Conservation (phyloP, 2,113 vertebrate species). For the Heliornis fulica region DNA sequence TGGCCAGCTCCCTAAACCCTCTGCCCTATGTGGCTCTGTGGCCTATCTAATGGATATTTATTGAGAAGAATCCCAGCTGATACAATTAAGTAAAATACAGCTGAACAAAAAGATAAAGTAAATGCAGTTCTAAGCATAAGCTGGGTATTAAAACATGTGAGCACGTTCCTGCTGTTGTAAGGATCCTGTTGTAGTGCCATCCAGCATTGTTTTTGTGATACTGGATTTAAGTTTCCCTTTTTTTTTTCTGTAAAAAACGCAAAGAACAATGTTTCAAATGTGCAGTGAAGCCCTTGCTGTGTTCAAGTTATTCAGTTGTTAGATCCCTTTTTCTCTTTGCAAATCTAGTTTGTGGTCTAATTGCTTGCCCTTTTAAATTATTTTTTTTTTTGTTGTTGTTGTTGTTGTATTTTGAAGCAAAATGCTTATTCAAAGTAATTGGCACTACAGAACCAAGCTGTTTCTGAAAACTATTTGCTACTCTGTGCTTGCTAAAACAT, state of each 20-base stretch:
- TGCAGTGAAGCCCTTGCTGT: neutral
- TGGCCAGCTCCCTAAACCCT: neutral
- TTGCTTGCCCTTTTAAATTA: neutral
- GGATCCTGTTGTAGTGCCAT: neutral
- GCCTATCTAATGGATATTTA: neutral
- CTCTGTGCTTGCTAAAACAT: neutral
- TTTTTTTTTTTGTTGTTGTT: neutral
- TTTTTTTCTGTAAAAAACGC: neutral
- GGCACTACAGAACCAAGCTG: neutral
- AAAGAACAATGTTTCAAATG: neutral
- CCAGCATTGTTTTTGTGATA: neutral
- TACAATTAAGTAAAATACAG: neutral
- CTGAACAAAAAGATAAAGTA: neutral
- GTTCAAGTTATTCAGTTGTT: neutral
- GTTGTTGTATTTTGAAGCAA: neutral
- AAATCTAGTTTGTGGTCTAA: constrained; percentile 11
- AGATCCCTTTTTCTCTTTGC: neutral
- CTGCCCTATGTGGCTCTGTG: neutral
- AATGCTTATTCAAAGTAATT: neutral
- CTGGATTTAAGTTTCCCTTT: neutral
- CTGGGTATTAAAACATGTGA: neutral
- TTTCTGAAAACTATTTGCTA: neutral
- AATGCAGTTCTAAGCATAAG: neutral
- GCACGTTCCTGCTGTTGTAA: neutral
- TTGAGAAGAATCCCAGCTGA: neutral